Evolutionary conservation across 2,113 vertebrate species (phyloP).

Genomic region (Malurus melanocephalus): DNA sequence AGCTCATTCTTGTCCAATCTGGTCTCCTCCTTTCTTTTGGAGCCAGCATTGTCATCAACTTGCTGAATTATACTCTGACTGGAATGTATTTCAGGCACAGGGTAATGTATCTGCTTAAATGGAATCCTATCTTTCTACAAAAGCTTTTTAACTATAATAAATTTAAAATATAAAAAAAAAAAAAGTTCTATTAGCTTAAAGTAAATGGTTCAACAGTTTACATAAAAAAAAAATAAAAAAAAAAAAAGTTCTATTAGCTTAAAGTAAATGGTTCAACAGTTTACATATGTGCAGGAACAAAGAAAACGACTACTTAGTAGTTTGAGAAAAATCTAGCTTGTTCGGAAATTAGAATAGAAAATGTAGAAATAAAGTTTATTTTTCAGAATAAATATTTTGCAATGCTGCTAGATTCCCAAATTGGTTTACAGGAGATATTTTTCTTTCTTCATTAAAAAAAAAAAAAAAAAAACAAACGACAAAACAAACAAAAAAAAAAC

Average conservation of each 20-base stretch:
- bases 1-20: constrained; percentile 86
- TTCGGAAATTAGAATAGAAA: constrained; percentile 33
- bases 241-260: constrained; percentile 71
- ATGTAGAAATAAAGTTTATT: constrained; percentile 20
- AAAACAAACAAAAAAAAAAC: background rate
- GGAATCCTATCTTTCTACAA: constrained; percentile 81
- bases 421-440: constrained; percentile 5
- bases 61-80: constrained; percentile 83
- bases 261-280: constrained; percentile 77
- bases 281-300: constrained; percentile 71
- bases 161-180: constrained; percentile 71
- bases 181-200: constrained; percentile 73
- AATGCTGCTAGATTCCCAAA: background rate
- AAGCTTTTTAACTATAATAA: constrained; percentile 81
- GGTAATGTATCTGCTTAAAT: constrained; percentile 83
- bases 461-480: background rate
- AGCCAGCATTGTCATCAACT: constrained; percentile 83
- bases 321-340: constrained; percentile 43
- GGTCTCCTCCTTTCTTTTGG: constrained; percentile 83
- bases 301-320: constrained; percentile 46
- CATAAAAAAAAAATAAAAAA: constrained; percentile 66
- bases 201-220: constrained; percentile 77
- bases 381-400: constrained; percentile 8
- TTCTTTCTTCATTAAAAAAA: background rate
- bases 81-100: constrained; percentile 80